phyloP scores from a whole-genome alignment of 2,113 vertebrate species.

The Heliornis fulica region DNA sequence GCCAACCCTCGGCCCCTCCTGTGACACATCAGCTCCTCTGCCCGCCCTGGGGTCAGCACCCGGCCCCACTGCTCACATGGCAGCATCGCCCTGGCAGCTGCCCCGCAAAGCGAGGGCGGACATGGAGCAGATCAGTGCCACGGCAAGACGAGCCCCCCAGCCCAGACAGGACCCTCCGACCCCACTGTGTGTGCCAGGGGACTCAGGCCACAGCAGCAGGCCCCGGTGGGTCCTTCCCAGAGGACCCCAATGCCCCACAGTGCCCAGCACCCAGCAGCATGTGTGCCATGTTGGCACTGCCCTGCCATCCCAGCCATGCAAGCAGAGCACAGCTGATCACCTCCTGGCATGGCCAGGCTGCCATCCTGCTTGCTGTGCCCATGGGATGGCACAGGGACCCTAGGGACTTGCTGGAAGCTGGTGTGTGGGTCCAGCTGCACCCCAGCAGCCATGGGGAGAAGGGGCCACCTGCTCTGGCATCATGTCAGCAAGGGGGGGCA shows the following conservation, averaged over 20 bases:
- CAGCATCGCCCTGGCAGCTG: background rate
- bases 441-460: background rate
- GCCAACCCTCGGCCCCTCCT: rapidly evolving
- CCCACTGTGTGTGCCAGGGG: background rate
- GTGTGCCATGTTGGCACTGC: background rate
- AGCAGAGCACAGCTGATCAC: background rate
- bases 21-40: background rate
- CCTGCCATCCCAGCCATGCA: background rate
- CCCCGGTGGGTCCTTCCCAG: background rate
- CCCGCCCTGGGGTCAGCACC: background rate
- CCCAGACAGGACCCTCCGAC: rapidly evolving
- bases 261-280: background rate
- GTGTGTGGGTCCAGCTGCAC: rapidly evolving
- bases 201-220: background rate
- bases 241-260: background rate
- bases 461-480: background rate
- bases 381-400: background rate
- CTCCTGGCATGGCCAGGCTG: background rate
- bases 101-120: background rate
- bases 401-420: background rate
- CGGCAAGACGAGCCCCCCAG: background rate
- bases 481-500: background rate
- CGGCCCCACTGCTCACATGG: rapidly evolving
- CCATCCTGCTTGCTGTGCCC: background rate
- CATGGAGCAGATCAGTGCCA: rapidly evolving